phyloP scores from a whole-genome alignment of 64 coral and sea anemone genomes.

The Acropora tenuis region DNA sequence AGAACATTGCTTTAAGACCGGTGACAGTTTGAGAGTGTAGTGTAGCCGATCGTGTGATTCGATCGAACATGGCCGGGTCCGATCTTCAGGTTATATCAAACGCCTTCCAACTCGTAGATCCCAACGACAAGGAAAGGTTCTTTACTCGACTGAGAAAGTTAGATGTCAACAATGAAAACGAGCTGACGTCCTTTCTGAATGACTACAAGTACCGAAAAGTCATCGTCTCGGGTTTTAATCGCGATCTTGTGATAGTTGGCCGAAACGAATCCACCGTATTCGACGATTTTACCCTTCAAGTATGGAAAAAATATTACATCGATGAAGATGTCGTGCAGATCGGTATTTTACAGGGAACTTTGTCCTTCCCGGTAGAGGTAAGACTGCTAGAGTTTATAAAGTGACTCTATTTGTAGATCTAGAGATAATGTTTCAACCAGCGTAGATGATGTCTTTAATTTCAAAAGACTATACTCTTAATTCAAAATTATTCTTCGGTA shows the following conservation, averaged over 20 bases:
- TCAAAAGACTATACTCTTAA: no score
- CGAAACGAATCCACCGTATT: slow-evolving; percentile 82
- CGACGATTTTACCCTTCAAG: slow-evolving; percentile 81
- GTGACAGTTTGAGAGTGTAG: neutral
- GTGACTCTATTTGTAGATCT: neutral
- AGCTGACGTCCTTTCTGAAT: slow-evolving; percentile 62
- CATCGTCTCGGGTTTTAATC: slow-evolving; percentile 70
- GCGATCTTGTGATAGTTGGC: slow-evolving; percentile 80
- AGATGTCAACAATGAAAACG: slow-evolving; percentile 71
- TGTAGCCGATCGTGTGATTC: neutral
- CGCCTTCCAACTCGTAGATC: slow-evolving; percentile 71
- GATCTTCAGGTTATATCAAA: slow-evolving; percentile 44
- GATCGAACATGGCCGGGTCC: slow-evolving; percentile 35
- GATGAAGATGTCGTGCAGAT: slow-evolving; percentile 88
- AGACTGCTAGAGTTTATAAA: neutral
- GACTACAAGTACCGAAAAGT: slow-evolving; percentile 87
- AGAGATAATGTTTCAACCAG: neutral
- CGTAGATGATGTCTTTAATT: no score
- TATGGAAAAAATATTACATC: slow-evolving; percentile 95
- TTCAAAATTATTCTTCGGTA: no score
- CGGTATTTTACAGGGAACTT: slow-evolving; percentile 82
- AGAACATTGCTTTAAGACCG: neutral
- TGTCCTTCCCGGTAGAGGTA: slow-evolving; percentile 92
- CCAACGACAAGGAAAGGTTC: slow-evolving; percentile 72
- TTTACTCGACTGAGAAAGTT: slow-evolving; percentile 76